A percentile compares a stretch with the other conserved stretches of the same genome.
Conservation (phyloP, 2,888 invertebrate genomes). For the Leptogaster cylindrica region DNA sequence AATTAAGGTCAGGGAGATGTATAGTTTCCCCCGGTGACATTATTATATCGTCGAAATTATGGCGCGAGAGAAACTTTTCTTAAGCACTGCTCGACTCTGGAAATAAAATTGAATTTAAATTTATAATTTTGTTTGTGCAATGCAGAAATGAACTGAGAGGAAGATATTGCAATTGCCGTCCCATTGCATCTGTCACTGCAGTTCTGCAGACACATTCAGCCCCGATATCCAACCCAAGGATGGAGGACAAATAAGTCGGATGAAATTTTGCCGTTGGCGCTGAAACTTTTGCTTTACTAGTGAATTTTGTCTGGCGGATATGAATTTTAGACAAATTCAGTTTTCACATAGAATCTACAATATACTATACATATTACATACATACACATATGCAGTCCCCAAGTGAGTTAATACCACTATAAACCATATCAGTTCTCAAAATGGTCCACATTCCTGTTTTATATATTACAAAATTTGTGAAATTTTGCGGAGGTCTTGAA, state of each 20-base stretch:
- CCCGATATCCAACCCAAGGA: background rate
- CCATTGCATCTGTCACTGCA: slow-evolving; percentile 35
- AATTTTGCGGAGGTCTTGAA: no score
- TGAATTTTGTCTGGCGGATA: no score
- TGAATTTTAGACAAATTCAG: no score
- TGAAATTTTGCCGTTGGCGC: slow-evolving; percentile 29
- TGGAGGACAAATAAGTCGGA: slow-evolving; percentile 33
- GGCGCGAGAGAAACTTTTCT: background rate
- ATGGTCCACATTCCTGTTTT: no score
- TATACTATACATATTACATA: no score
- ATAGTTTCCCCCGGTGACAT: background rate
- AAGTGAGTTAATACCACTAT: no score
- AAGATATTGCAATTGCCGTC: slow-evolving; percentile 31
- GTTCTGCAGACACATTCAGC: slow-evolving; percentile 6
- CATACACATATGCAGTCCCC: no score
- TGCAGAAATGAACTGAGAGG: background rate
- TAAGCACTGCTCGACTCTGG: slow-evolving; percentile 15
- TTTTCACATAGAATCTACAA: no score
- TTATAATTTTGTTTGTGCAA: slow-evolving; percentile 34
- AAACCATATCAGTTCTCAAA: no score
- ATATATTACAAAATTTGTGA: no score
- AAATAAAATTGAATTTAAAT: slow-evolving; percentile 35
- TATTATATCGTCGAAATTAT: background rate
- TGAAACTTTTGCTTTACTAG: slow-evolving; percentile 26
- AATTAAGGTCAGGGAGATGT: slow-evolving; percentile 26